Base-by-base conservation (phyloP, 2,888 invertebrate species). In the Scrobipalpa costella region DNA sequence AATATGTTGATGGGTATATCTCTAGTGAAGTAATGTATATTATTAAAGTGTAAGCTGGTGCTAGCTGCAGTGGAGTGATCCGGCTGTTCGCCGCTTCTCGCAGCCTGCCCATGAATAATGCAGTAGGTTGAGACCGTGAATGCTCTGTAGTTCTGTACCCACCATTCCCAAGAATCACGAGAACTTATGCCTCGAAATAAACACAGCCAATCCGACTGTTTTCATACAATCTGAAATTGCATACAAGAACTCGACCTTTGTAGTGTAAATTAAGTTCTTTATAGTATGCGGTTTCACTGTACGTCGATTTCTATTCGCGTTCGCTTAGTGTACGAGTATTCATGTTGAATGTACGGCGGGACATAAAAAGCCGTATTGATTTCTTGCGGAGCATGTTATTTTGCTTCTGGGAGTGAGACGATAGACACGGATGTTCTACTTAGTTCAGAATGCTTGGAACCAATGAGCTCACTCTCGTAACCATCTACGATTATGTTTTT, bases 101-200 rank as follows among this genome's bases (percentile, higher is more conserved):
- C 59, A 69, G 52, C n/a, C 19, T 63, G 65, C 40, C 57, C 50
- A 74, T 76, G 75, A 75, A 76, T 77, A 72, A 76, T 75, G 72
- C 71, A 75, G 66, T 34, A 67, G 66, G 27, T 33, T 7, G 63
- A 19, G 55, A n/a, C 21, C 58, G 55, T 62, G 58, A 62, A 62
- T 65, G 61, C 57, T 52, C 33, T 27, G 6, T n/a, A 15, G 19
- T 9, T 49, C 17, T 15, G 49, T 49, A 49, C 33, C 1, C 9
- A 27, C 15, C 27, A 27, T 55, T 55, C 33, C 27, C 15, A 11
- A 55, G 33, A 55, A 55, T 27, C 55, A 27, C 15, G 33, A 55
- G 33, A 34, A 13, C 15, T 1, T 52, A 27, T 13, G 61, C 49
- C 50, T 62, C 50, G 27, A 61, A 50, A 50, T 50, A 50, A 50